Conservation (phyloP, 1,140 invertebrate species). For the Philotrypesis tridentata region DNA sequence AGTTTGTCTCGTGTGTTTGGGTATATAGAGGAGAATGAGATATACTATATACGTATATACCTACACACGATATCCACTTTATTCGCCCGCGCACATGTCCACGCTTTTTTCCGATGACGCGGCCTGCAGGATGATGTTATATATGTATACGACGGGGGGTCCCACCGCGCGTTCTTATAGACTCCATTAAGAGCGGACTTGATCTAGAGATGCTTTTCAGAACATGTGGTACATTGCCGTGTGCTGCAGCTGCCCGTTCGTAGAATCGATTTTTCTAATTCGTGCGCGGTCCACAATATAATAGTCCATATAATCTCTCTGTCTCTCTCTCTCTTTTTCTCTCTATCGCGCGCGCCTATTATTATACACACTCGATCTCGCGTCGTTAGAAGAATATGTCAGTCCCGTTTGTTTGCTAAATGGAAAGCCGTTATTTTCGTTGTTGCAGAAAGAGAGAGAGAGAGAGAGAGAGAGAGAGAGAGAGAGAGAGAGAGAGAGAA, state of each 20-base stretch:
- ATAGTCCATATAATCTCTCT: too few relatives aligned
- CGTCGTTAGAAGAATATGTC: background rate
- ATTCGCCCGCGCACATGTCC: background rate
- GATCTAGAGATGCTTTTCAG: background rate
- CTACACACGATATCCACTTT: background rate
- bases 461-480: too few relatives aligned
- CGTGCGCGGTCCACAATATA: background rate
- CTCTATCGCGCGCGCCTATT: too few relatives aligned
- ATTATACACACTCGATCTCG: background rate
- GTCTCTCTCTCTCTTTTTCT: too few relatives aligned
- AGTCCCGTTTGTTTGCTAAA: background rate
- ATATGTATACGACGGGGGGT: background rate
- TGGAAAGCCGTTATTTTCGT: background rate
- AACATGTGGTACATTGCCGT: background rate
- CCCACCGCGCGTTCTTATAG: background rate
- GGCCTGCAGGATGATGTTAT: background rate
- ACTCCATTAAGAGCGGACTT: background rate
- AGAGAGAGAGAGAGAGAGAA: too few relatives aligned
- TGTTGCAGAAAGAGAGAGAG: too few relatives aligned
- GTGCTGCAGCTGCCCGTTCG: background rate
- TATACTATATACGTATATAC: too few relatives aligned
- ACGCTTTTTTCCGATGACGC: background rate
- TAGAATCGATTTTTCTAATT: background rate
- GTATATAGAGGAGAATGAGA: too few relatives aligned
- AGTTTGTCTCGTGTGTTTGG: constrained; percentile 26